Evolutionary conservation across 2,113 vertebrate genomes (phyloP), one percentile per base, ranked within the genome.

Genomic region (Condylura cristata): DNA sequence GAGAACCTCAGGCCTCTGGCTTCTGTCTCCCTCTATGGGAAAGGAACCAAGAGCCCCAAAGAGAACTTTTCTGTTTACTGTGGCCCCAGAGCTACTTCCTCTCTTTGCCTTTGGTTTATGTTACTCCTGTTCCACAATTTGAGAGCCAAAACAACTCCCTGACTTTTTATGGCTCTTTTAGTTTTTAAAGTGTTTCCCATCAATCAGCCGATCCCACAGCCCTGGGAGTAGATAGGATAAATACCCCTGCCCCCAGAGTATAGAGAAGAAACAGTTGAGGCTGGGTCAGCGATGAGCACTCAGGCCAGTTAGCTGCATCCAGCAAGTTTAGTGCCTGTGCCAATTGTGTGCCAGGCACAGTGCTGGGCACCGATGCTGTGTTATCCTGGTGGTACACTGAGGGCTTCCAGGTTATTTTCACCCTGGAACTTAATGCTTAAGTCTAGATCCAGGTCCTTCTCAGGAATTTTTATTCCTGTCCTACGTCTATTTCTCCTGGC

Each of bases 61-160:
- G 28, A 46, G 41, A 44, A 28, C 5, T 81, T 86, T 68, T 30
- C 51, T 70, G 76, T 79, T 86, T 46, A n/a, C 65, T 20, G 13
- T 10, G 66, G 71, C 37, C 80, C 56, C 53, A 11, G 24, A 58
- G 89, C 88, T 75, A 34, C 91, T 89, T 94, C 86, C 89, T 76
- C 66, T 65, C 91, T 46, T 34, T 26, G 71, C 41, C 75, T 60
- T 85, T 46, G 85, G 74, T 72, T 89, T 60, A 28, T 51, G 1
- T 80, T 61, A 30, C 16, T 74, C 66, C 63, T 10, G 5, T 51
- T 22, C 58, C 65, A 46, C 51, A 30, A 51, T 68, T 39, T 0
- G 11, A 3, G 30, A 66, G 48, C 79, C 60, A 48, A 63, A 56
- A 87, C 56, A 68, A 11, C 0, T 37, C 72, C 79, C 76, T 48